These are phyloP conservation scores for Drosophila ananassae DNA, from an alignment of 1,140 invertebrate genomes.

Conservation along the genomic window DNA sequence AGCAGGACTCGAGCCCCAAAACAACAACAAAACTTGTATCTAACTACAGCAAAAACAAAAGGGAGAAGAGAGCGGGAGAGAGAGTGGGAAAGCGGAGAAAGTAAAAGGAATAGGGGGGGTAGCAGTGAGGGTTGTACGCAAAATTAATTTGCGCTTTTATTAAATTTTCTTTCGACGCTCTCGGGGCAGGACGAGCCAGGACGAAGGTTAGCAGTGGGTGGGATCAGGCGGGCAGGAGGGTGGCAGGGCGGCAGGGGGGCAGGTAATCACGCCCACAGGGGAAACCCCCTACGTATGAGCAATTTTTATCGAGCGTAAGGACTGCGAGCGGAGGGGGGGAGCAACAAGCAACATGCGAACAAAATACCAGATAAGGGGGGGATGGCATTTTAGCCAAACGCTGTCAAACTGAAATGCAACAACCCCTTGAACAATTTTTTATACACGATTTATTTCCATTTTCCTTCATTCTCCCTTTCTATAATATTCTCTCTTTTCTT, in stretches of 20 bases:
- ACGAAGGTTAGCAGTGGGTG: not conserved
- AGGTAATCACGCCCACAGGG: slow-evolving; percentile 69
- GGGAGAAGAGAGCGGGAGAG: slow-evolving; percentile 1
- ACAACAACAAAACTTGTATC: slow-evolving; percentile 74
- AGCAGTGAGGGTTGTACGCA: slow-evolving; percentile 70
- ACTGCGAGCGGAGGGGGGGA: not conserved
- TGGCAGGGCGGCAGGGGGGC: slow-evolving; percentile 2
- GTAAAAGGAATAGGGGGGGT: slow-evolving; percentile 15
- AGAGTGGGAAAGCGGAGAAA: slow-evolving; percentile 13
- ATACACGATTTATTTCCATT: slow-evolving; percentile 77
- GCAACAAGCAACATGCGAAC: slow-evolving; percentile 58
- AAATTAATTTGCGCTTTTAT: slow-evolving; percentile 82
- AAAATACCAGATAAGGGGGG: slow-evolving; percentile 6
- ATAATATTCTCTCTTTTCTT: not conserved
- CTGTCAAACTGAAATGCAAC: slow-evolving; percentile 71
- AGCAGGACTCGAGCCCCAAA: slow-evolving; percentile 27
- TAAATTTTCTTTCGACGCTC: slow-evolving; percentile 62
- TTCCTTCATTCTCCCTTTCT: slow-evolving; percentile 37
- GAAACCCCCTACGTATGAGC: slow-evolving; percentile 41
- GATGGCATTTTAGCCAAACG: slow-evolving; percentile 44
- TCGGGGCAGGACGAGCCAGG: not conserved
- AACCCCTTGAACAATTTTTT: slow-evolving; percentile 78
- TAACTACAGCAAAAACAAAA: slow-evolving; percentile 59
- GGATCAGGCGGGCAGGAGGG: not conserved
- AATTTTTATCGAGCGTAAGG: slow-evolving; percentile 72